Evolutionary conservation across 2,888 invertebrate genomes (phyloP).

Genomic region (Scaptodrosophila latifasciaeformis): DNA sequence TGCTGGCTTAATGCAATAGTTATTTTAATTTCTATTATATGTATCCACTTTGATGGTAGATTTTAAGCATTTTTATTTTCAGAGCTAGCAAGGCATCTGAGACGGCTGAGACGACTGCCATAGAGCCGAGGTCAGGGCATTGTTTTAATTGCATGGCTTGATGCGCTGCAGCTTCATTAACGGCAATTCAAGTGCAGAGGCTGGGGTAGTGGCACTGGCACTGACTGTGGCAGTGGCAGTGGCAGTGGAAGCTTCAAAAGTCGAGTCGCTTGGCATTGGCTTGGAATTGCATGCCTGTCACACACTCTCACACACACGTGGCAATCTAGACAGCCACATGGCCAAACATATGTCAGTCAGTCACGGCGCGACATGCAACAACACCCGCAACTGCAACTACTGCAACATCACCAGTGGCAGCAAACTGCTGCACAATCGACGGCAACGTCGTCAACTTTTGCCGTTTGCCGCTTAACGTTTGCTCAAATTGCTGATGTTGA

Average conservation of each 20-base stretch:
- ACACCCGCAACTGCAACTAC: conserved; percentile 15
- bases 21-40: conserved; percentile 31
- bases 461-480: too few relatives aligned
- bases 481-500: conserved; percentile 59
- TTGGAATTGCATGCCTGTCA: too few relatives aligned
- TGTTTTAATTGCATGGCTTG: conserved; percentile 23
- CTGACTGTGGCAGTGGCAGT: too few relatives aligned
- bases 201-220: too few relatives aligned
- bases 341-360: not conserved
- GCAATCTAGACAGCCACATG: not conserved
- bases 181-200: conserved; percentile 13
- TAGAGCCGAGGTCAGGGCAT: conserved; percentile 19
- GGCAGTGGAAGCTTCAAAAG: too few relatives aligned
- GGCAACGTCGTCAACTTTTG: conserved; percentile 36
- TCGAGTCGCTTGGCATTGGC: too few relatives aligned
- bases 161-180: conserved; percentile 43
- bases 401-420: conserved; percentile 14
- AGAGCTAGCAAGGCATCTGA: too few relatives aligned
- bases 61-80: not conserved
- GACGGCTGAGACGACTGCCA: too few relatives aligned
- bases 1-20: conserved; percentile 39
- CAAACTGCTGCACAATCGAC: conserved; percentile 26
- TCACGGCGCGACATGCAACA: conserved; percentile 10
- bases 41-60: not conserved
- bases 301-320: not conserved